Evolutionary conservation across 2,797 vertebrate species (phyloP), one percentile per base, ranked within the genome.

Genomic region (Gobio occitaniae): DNA sequence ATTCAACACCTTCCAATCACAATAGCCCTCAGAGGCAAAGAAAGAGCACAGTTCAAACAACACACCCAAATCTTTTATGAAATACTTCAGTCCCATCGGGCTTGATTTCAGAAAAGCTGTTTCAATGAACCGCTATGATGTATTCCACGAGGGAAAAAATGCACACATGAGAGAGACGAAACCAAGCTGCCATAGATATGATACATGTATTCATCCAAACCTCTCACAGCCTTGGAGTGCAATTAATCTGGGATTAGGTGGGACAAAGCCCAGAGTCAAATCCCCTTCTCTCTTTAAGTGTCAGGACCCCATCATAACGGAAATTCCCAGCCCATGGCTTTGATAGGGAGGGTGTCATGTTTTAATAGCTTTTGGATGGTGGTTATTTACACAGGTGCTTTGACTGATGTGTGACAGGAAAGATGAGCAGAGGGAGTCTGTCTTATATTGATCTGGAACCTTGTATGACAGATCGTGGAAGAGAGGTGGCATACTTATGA

Each of bases 321-420:
- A 65, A 80, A 71, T 63, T 80, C 56, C 47, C 69, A 79, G 56
- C 61, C 68, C 80, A 19, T 63, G 17, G 36, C 29, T 84, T 65
- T 70, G 10, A 76, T 54, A 59, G 70, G 80, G 79, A 86, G 65
- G 68, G 71, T 84, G 78, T 74, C 68, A 36, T 85, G 63, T 82
- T 83, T 87, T 87, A 91, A 89, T 86, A 87, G 86, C 85, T 85
- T 89, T 69, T 74, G 75, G 83, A 78, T 78, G 84, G 52, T 68
- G 65, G 29, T 80, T 83, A 84, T 56, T 50, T 56, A 84, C 85
- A 83, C 56, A 41, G 69, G 79, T 32, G 32, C 80, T 84, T 70
- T 70, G 83, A 78, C 38, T 78, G 65, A 29, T 61, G 52, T 68
- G 74, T 56, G 65, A 69, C 17, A 2, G 50, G 29, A 38, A 41